Conservation (phyloP, 2,113 vertebrate genomes). For the Charadrius vociferus region DNA sequence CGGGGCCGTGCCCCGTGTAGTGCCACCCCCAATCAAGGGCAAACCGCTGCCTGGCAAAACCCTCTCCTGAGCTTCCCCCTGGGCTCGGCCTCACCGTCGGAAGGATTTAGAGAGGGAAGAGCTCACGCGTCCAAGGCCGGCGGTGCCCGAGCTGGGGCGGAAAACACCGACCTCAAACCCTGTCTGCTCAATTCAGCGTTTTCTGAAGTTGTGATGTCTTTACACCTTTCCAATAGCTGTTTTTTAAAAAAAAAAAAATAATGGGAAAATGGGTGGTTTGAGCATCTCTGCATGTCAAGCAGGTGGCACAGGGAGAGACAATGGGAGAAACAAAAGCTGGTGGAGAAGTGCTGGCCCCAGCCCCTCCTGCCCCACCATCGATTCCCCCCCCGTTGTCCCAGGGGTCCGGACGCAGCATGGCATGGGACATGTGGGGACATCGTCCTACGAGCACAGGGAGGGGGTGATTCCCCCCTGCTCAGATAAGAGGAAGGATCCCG, state of each 20-base stretch:
- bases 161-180: neutral
- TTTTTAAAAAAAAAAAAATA: neutral
- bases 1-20: neutral
- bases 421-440: neutral
- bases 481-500: neutral
- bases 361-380: neutral
- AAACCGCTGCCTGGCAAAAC: neutral
- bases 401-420: neutral
- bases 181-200: accelerated
- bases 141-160: accelerated
- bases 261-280: accelerated
- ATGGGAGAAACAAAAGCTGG: neutral
- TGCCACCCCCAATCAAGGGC: neutral
- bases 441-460: accelerated
- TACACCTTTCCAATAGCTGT: neutral
- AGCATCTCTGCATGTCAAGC: neutral
- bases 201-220: neutral
- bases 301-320: neutral
- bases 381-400: accelerated
- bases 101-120: neutral
- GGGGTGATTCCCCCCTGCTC: accelerated
- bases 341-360: neutral
- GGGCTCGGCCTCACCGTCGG: neutral
- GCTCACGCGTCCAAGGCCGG: accelerated
- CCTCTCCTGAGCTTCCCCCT: neutral